These are phyloP conservation scores for Baronia brevicornis DNA, from an alignment of 2,888 invertebrate species.

Conservation along the genomic window DNA sequence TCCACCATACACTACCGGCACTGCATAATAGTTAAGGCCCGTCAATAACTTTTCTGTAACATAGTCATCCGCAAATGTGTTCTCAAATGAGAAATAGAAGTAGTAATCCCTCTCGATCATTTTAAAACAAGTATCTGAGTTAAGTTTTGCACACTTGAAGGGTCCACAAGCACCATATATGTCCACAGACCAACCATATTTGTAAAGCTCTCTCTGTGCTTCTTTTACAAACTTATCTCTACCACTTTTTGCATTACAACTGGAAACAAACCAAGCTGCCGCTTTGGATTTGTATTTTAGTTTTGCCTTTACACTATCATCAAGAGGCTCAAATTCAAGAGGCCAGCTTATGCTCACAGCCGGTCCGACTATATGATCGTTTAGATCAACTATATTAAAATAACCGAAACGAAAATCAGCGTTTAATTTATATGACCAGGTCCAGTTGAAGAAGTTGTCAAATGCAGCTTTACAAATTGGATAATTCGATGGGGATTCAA, in stretches of 20 bases:
- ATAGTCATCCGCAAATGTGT: constrained; percentile 31
- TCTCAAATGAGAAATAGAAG: constrained; percentile 34
- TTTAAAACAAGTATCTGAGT: constrained; percentile 18
- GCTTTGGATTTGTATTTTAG: constrained; percentile 27
- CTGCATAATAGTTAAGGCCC: constrained; percentile 65
- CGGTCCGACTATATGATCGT: constrained; percentile 24
- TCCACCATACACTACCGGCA: constrained; percentile 78
- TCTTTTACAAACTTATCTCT: constrained; percentile 20
- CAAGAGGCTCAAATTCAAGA: constrained; percentile 19
- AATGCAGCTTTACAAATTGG: too few relatives aligned
- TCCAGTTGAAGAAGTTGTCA: constrained; percentile 34
- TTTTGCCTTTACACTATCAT: constrained; percentile 19
- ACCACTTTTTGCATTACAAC: constrained; percentile 24
- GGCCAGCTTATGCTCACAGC: constrained; percentile 23
- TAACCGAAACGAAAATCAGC: constrained; percentile 28
- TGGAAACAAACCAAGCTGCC: constrained; percentile 32
- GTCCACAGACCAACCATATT: constrained; percentile 23
- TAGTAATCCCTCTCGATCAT: constrained; percentile 25
- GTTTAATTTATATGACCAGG: constrained; percentile 29
- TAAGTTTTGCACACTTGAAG: constrained; percentile 19
- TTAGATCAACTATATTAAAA: constrained; percentile 22
- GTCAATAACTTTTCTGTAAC: constrained; percentile 32
- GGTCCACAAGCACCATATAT: constrained; percentile 28
- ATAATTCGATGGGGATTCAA: constrained; percentile 38
- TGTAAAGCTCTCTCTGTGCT: constrained; percentile 19